Base-by-base conservation (phyloP, 2,888 invertebrate species). In the Byasa hedistus region DNA sequence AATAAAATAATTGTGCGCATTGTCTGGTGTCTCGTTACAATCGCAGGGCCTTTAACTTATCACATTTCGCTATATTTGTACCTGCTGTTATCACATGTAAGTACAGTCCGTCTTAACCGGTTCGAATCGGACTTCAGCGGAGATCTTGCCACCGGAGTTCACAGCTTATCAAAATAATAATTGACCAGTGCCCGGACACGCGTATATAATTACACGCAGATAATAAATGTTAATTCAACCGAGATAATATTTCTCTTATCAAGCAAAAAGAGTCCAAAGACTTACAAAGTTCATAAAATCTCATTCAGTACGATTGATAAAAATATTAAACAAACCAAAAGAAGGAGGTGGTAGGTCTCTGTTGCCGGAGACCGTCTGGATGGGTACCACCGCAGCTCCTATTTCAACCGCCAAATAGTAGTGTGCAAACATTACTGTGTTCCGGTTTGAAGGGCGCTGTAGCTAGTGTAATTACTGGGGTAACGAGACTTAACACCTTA, bases 141-240 rank as follows among this genome's bases (percentile, higher is more conserved):
- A 24, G n/a, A 23, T 56, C 56, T 15, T 60, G 21, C 54, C n/a
- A 24, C 56, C 51, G 15, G 15, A 60, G 63, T 60, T 68, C 67
- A 63, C 27, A 57, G 55, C 27, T 68, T 68, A 64, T 64, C 63
- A 61, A 23, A 48, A 23, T 27, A 54, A 44, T 54, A 57, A 64
- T 39, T 60, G 60, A 64, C 67, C 60, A 55, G 56, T 57, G 32
- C 57, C 27, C 10, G 15, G 24, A 61, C 65, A 61, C 61, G 65
- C 24, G 65, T 51, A 36, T 24, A 51, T 61, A 57, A 61, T 57
- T 52, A 57, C 59, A 51, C 44, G 17, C 15, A 22, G 21, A 36
- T 57, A 22, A 57, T 52, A 61, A 61, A 52, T 61, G 44, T 57
- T 44, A 57, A 27, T 48, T 51, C 23, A 22, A 15, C 32, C 24